A percentile compares a stretch with the other conserved stretches of the same genome.
These are phyloP conservation scores for Phoeniculus purpureus DNA, from an alignment of 2,797 vertebrate genomes.

Conservation along the genomic window DNA sequence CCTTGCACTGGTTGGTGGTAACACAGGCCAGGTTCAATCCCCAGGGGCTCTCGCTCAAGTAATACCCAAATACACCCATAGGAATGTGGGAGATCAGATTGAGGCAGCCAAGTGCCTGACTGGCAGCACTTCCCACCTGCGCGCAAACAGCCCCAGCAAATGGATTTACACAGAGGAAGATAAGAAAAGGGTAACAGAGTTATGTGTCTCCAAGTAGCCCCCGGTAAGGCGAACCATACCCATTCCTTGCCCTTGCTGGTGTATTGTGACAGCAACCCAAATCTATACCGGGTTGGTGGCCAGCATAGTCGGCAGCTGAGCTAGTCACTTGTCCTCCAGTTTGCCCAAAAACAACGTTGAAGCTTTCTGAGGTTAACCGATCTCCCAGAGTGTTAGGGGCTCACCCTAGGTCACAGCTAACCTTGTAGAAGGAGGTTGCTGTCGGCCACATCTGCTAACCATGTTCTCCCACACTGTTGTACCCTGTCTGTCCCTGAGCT, in stretches of 20 bases:
- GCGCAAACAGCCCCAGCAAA: neutral
- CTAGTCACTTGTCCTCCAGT: neutral
- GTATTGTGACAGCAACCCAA: neutral
- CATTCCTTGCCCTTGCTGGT: neutral
- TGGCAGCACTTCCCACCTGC: neutral
- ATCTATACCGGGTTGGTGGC: neutral
- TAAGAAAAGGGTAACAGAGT: neutral
- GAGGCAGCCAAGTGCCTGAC: neutral
- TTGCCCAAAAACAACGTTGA: neutral
- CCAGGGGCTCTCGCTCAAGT: neutral
- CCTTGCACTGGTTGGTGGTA: neutral
- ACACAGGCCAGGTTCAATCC: neutral
- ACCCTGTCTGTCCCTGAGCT: neutral
- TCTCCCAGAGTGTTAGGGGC: neutral
- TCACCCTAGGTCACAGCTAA: neutral
- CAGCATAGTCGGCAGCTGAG: neutral
- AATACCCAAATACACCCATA: neutral
- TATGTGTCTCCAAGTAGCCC: accelerated
- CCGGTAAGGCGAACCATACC: neutral
- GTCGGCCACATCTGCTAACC: neutral
- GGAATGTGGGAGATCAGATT: neutral
- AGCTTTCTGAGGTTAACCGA: neutral
- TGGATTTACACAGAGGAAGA: neutral
- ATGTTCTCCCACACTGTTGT: accelerated
- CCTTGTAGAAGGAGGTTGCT: accelerated